phyloP scores from a whole-genome alignment of 2,113 vertebrate species.

The Paradisaea rubra region DNA sequence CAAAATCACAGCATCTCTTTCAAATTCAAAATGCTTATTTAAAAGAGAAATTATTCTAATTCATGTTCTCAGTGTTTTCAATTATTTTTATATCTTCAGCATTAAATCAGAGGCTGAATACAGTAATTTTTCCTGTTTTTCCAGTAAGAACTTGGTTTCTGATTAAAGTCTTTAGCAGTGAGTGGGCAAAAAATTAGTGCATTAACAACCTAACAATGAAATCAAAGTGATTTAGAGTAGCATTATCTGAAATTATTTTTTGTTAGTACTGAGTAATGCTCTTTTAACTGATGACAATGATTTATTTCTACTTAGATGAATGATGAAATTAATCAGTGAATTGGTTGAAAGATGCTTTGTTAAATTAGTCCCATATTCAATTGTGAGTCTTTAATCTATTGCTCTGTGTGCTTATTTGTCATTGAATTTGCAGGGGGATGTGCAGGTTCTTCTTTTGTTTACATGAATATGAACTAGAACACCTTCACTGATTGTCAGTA shows the following conservation, averaged over 20 bases:
- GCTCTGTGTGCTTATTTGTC: constrained; percentile 1
- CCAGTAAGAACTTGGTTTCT: neutral
- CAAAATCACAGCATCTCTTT: neutral
- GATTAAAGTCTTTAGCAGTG: neutral
- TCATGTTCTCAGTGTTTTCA: neutral
- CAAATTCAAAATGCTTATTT: neutral
- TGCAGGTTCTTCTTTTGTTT: neutral
- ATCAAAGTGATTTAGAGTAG: constrained; percentile 15
- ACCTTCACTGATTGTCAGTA: neutral
- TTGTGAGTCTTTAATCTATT: neutral
- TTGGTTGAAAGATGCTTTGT: constrained; percentile 19
- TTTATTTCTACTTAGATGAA: constrained; percentile 43
- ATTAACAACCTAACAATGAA: constrained; percentile 14
- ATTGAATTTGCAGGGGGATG: neutral
- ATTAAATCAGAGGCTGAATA: neutral
- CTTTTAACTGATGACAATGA: constrained; percentile 17
- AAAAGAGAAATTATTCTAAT: neutral
- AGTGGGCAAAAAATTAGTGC: constrained; percentile 4
- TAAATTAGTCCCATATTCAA: constrained; percentile 22
- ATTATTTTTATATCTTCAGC: neutral
- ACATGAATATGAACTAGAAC: neutral
- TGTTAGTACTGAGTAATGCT: constrained; percentile 14
- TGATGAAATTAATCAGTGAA: constrained; percentile 37
- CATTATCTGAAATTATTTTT: constrained; percentile 26
- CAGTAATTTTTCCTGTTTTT: neutral